A percentile compares a stretch with the other conserved stretches of the same genome.
phyloP scores from a whole-genome alignment of 2,797 vertebrate genomes.

The Nothura maculosa region DNA sequence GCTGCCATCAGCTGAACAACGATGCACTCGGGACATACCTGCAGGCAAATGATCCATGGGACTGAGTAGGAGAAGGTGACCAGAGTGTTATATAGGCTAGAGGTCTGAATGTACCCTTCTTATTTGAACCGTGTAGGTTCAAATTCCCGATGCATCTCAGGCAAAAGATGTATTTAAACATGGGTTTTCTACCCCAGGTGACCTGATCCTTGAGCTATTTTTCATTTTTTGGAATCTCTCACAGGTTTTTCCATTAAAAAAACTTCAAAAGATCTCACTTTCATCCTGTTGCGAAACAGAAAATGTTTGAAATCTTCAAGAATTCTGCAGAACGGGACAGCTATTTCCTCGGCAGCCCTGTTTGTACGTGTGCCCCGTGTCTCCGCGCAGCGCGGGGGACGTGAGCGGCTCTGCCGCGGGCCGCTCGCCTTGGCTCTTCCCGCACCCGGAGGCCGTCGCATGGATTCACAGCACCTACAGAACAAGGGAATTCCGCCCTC shows the following conservation, averaged over 20 bases:
- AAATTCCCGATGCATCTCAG: not conserved
- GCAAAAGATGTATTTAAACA: not conserved
- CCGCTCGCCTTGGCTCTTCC: no score
- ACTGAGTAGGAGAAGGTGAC: not conserved
- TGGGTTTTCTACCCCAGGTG: not conserved
- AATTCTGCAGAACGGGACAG: not conserved
- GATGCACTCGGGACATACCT: not conserved
- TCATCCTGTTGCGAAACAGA: conserved; percentile 8
- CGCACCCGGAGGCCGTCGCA: not conserved
- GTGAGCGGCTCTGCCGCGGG: no score
- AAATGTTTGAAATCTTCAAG: not conserved
- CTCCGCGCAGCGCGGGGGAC: not conserved
- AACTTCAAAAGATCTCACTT: not conserved
- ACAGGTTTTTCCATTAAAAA: not conserved
- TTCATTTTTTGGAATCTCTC: not conserved
- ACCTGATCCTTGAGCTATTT: not conserved
- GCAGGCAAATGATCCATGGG: not conserved
- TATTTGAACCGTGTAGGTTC: not conserved
- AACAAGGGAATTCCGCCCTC: not conserved
- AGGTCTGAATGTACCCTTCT: not conserved
- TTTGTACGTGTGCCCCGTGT: not conserved
- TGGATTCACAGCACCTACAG: rapidly evolving
- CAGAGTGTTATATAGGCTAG: not conserved
- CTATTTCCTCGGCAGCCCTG: conserved; percentile 29
- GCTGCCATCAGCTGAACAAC: not conserved